Conservation (phyloP, 2,888 invertebrate species). For the Tromatobia lineatoria region DNA sequence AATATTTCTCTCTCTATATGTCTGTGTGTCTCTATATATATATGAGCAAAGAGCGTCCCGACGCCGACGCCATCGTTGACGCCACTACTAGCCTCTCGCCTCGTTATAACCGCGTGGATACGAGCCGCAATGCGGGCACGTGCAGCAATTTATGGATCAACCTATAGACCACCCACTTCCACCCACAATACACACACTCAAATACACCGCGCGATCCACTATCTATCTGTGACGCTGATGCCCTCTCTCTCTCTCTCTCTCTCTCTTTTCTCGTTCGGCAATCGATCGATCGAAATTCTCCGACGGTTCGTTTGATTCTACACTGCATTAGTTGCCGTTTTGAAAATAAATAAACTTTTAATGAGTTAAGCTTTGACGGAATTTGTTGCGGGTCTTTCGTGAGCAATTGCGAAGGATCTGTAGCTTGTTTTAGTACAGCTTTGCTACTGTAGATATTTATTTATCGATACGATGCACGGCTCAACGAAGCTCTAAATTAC, state of each 20-base stretch:
- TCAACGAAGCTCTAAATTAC: no score
- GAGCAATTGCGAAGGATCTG: not conserved
- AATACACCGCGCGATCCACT: conserved; percentile 47
- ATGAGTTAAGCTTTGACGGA: not conserved
- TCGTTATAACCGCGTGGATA: conserved; percentile 61
- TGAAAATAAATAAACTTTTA: conserved; percentile 6
- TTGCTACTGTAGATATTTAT: not conserved
- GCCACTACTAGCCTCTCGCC: conserved; percentile 32
- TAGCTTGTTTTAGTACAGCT: not conserved
- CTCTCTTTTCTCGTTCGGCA: conserved; percentile 27
- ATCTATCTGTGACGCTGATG: conserved; percentile 43
- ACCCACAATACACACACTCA: conserved; percentile 41
- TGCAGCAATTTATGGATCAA: conserved; percentile 71
- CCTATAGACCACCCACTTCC: conserved; percentile 60
- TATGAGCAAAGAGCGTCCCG: conserved; percentile 30
- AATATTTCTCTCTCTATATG: conserved; percentile 14
- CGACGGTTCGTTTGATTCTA: conserved; percentile 81
- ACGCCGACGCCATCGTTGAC: conserved; percentile 49
- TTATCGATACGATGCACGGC: no score
- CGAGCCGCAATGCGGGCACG: conserved; percentile 70
- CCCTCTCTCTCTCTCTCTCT: conserved; percentile 39
- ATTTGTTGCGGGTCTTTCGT: not conserved
- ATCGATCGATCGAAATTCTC: conserved; percentile 80
- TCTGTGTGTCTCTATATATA: conserved; percentile 1
- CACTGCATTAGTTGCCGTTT: conserved; percentile 5